Evolutionary conservation across 2,888 invertebrate genomes (phyloP).

Genomic region (Steinernema scapterisci): DNA sequence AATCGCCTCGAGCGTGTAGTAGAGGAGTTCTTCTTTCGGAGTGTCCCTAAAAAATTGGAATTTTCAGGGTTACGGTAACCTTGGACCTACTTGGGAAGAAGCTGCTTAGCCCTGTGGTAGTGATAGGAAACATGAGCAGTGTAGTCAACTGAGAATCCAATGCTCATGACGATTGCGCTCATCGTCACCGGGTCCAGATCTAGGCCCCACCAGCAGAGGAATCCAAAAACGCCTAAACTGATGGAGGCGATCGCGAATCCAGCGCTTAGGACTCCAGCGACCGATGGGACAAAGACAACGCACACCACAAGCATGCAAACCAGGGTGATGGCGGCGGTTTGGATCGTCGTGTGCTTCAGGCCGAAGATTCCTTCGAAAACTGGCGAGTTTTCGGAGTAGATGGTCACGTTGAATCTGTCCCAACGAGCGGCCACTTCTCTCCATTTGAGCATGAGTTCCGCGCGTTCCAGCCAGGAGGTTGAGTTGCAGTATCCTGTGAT

Average conservation of each 20-base stretch:
- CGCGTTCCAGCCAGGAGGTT: slow-evolving; percentile 41
- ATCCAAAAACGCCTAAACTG: slow-evolving; percentile 44
- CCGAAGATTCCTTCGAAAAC: slow-evolving; percentile 43
- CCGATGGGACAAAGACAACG: slow-evolving; percentile 42
- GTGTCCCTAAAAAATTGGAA: slow-evolving; percentile 34
- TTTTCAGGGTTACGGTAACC: too few relatives aligned
- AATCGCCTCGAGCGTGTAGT: slow-evolving; percentile 40
- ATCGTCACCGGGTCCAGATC: slow-evolving; percentile 45
- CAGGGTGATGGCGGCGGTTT: slow-evolving; percentile 42
- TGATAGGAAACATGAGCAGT: slow-evolving; percentile 48
- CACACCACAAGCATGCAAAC: slow-evolving; percentile 45
- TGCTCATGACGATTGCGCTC: slow-evolving; percentile 46
- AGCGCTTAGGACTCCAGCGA: slow-evolving; percentile 41
- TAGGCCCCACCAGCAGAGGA: slow-evolving; percentile 38
- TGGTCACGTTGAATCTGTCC: slow-evolving; percentile 45
- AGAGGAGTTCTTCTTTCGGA: slow-evolving; percentile 34
- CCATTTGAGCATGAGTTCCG: slow-evolving; percentile 44
- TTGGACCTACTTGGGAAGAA: slow-evolving; percentile 29
- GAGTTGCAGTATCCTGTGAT: slow-evolving; percentile 42
- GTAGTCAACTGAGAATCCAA: slow-evolving; percentile 47
- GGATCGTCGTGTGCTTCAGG: slow-evolving; percentile 32
- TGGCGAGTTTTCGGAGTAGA: slow-evolving; percentile 40
- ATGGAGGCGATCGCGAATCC: slow-evolving; percentile 42
- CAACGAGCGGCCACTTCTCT: slow-evolving; percentile 39
- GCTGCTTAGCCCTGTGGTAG: slow-evolving; percentile 39